A percentile compares a stretch with the other conserved stretches of the same genome.
Conservation (phyloP, 92 coral and sea anemone genomes). For the Phenganax marumi region DNA sequence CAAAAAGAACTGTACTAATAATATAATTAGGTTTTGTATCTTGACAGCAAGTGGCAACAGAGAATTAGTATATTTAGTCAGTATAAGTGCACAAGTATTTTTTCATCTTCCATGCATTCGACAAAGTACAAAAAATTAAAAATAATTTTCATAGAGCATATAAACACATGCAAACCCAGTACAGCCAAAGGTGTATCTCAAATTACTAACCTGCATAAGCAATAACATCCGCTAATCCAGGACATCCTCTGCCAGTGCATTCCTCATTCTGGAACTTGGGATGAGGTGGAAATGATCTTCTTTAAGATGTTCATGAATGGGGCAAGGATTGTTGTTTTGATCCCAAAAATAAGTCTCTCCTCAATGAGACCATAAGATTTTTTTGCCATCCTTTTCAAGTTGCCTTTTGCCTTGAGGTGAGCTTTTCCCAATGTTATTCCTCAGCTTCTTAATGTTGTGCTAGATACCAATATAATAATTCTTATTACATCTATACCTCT, state of each 20-base stretch:
- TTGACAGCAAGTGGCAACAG: not conserved
- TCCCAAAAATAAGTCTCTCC: slow-evolving; percentile 9
- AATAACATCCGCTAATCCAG: slow-evolving; percentile 12
- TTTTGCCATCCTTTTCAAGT: slow-evolving; percentile 5
- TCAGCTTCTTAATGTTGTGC: slow-evolving; percentile 19
- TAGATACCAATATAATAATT: not conserved
- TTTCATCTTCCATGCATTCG: not conserved
- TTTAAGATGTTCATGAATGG: not conserved
- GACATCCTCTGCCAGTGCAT: slow-evolving; percentile 12
- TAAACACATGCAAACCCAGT: not conserved
- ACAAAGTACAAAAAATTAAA: not conserved
- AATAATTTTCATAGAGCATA: not conserved
- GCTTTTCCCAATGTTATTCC: slow-evolving; percentile 9
- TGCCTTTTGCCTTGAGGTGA: slow-evolving; percentile 6
- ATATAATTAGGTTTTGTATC: too few species aligned
- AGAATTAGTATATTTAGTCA: not conserved
- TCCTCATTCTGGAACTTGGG: slow-evolving; percentile 25
- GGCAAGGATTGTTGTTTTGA: slow-evolving; percentile 21
- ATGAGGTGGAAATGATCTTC: slow-evolving; percentile 23
- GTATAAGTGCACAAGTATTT: not conserved
- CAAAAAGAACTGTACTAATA: too few species aligned
- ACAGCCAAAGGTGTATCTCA: not conserved
- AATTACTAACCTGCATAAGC: slow-evolving; percentile 5
- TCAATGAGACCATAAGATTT: slow-evolving; percentile 6
- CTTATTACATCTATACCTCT: not conserved